A percentile compares a stretch with the other conserved stretches of the same genome.
phyloP scores from a whole-genome alignment of 2,888 invertebrate species.

The Tenthredo scrophulariae region DNA sequence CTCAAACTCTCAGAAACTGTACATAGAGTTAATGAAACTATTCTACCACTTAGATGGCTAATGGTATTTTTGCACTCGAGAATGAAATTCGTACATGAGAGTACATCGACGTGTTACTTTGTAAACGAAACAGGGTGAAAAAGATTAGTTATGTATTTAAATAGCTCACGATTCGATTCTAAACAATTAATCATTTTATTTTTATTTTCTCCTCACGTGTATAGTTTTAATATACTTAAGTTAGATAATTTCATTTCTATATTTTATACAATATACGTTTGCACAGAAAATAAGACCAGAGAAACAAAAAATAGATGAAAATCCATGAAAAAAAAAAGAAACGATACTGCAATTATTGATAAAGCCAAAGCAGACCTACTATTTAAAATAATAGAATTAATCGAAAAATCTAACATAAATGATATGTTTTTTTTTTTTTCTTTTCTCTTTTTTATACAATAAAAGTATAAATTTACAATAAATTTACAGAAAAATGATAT shows the following conservation, averaged over 20 bases:
- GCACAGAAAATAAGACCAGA: slow-evolving; percentile 57
- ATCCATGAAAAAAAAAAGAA: slow-evolving; percentile 56
- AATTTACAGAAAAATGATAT: slow-evolving; percentile 57
- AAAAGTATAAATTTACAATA: slow-evolving; percentile 56
- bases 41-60: not conserved
- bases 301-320: slow-evolving; percentile 60
- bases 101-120: not conserved
- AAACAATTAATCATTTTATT: slow-evolving; percentile 56
- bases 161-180: slow-evolving; percentile 49
- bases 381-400: slow-evolving; percentile 57
- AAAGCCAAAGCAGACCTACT: slow-evolving; percentile 19
- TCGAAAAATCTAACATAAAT: slow-evolving; percentile 54
- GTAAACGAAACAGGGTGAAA: slow-evolving; percentile 4
- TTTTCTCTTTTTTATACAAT: slow-evolving; percentile 24
- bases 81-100: slow-evolving; percentile 16
- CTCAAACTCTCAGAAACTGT: not conserved
- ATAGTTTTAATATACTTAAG: slow-evolving; percentile 57
- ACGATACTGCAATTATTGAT: slow-evolving; percentile 50
- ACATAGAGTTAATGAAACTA: slow-evolving; percentile 21
- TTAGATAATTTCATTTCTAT: slow-evolving; percentile 58
- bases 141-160: slow-evolving; percentile 25
- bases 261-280: slow-evolving; percentile 64
- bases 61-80: slow-evolving; percentile 1
- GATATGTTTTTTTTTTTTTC: slow-evolving; percentile 51
- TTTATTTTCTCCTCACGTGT: slow-evolving; percentile 50